Evolutionary conservation across 1,140 invertebrate species (phyloP).

Genomic region (Chironomus striatipennis): DNA sequence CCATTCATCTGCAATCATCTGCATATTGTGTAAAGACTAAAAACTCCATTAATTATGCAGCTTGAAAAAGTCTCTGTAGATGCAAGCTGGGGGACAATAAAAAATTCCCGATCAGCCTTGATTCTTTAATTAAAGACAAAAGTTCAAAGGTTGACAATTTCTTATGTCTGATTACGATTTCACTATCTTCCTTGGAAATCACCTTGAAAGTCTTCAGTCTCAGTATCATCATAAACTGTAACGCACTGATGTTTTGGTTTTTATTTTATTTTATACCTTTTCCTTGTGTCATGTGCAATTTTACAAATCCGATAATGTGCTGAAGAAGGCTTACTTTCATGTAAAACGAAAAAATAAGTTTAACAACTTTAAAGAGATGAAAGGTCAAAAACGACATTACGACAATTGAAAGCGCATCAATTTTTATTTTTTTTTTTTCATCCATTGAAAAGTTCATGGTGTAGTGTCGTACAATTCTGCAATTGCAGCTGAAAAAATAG

Average conservation of each 20-base stretch:
- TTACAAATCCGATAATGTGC: no score
- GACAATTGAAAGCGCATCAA: slow-evolving; percentile 12
- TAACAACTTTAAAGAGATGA: no score
- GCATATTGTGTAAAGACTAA: background rate
- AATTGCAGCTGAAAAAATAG: background rate
- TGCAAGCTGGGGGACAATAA: background rate
- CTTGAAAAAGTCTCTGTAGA: background rate
- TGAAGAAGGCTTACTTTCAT: no score
- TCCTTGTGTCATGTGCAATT: no score
- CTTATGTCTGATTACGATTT: background rate
- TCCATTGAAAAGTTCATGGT: background rate
- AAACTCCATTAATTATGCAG: background rate
- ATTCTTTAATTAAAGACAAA: background rate
- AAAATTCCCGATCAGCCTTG: background rate
- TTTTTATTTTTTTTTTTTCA: background rate
- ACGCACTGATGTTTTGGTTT: no score
- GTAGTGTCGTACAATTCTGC: background rate
- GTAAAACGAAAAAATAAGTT: no score
- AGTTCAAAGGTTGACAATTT: background rate
- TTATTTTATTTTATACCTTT: no score
- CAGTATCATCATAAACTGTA: background rate
- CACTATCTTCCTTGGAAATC: background rate
- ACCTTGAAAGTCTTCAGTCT: background rate
- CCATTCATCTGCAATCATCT: no score
- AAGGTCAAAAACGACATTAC: background rate